phyloP scores from a whole-genome alignment of 2,888 invertebrate species.

The Plagiodera versicolora region DNA sequence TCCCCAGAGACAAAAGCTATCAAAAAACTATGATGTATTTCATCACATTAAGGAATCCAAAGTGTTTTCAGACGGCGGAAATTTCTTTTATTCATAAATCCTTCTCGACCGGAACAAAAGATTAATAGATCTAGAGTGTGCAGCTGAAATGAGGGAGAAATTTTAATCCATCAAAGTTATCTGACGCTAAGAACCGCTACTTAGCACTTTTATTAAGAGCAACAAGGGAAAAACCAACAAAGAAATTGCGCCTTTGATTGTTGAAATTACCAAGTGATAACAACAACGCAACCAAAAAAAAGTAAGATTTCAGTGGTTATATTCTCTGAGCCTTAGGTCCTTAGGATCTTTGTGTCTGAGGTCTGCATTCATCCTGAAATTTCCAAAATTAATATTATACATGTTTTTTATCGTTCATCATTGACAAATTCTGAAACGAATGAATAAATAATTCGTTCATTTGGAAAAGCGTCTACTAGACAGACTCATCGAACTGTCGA shows the following conservation, averaged over 20 bases:
- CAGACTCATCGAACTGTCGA: no score
- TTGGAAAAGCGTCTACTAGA: no score
- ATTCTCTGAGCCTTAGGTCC: no score
- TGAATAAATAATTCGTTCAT: no score
- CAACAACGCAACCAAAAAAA: background rate
- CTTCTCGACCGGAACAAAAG: constrained; percentile 17
- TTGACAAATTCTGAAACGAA: no score
- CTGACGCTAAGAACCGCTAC: constrained; percentile 23
- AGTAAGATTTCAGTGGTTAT: no score
- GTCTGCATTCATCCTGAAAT: no score
- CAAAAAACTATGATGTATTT: constrained; percentile 13
- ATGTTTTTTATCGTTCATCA: no score
- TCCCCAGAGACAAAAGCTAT: background rate
- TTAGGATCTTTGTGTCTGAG: no score
- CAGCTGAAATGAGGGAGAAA: constrained; percentile 18
- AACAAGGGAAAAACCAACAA: no score
- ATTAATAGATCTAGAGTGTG: constrained; percentile 18
- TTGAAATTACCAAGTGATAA: constrained; percentile 25
- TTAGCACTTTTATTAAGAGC: constrained; percentile 24
- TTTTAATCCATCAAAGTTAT: constrained; percentile 28
- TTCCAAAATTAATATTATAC: no score
- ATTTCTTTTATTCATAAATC: constrained; percentile 24
- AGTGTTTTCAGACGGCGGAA: constrained; percentile 12
- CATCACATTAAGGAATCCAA: constrained; percentile 17
- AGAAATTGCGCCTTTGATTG: constrained; percentile 18